Base-by-base conservation (phyloP, 2,797 vertebrate species). In the Paguma larvata region DNA sequence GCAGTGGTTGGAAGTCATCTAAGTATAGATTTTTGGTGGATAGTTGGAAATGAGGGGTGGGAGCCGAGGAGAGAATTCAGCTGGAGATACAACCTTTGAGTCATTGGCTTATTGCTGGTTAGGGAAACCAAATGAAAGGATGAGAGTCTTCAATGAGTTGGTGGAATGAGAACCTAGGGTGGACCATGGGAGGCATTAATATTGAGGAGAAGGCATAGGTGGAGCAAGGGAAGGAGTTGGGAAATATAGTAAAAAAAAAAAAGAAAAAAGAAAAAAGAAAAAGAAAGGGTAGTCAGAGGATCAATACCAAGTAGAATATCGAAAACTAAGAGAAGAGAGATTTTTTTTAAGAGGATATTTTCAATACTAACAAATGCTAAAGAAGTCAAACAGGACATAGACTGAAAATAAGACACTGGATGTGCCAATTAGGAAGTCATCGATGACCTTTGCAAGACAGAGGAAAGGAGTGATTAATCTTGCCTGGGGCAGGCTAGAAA, bases 381-480 rank as follows among this genome's bases (percentile, higher is more conserved):
- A 56, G 44, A 87, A 48, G 18, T 63, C 46, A 84, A 85, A 46
- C 21, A 63, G 78, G 30, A 32, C 16, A 38, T 10, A 85, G 48
- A 32, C 25, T 32, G 53, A 85, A 41, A 85, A 78, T 56, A 77
- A 90, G 93, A 89, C 59, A 23, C 51, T 34, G 70, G 34, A 8
- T 62, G 18, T 91, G 51, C 72, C 73, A 80, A 0, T 16, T 27
- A 90, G 21, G 75, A 83, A 89, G 93, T 80, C 86, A 51, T 38
- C 0, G 0, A 41, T 96, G 97, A 97, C 93, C 59, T 97, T 89
- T 85, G 30, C 27, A 77, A 91, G 62, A 91, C 70, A 88, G 75
- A 80, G 51, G 86, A 86, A 75, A 86, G 30, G 70, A 87, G 3
- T 67, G 86, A 91, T 91, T 85, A 84, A 70, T 95, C 83, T n/a